Conservation (phyloP, 37 sponge, comb jelly and placozoan species). For the Bolinopsis microptera region DNA sequence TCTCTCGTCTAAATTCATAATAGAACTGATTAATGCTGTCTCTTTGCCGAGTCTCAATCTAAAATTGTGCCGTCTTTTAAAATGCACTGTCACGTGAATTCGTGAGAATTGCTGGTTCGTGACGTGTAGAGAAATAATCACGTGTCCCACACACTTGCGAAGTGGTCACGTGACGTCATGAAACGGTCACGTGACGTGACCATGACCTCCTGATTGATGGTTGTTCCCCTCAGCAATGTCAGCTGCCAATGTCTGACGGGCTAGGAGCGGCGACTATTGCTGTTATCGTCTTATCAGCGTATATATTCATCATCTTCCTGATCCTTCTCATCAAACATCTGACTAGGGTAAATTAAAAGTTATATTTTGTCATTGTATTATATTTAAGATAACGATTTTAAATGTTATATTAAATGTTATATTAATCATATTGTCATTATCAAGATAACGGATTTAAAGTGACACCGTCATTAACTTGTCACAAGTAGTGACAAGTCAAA, state of each 20-base stretch:
- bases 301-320: not conserved
- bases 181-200: not conserved
- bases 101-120: not conserved
- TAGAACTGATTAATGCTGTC: not conserved
- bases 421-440: no score
- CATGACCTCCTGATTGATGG: not conserved
- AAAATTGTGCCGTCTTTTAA: not conserved
- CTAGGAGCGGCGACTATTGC: conserved; percentile 28
- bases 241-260: not conserved
- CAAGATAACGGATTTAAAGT: no score
- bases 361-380: no score
- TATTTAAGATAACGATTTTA: no score
- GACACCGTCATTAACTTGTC: no score
- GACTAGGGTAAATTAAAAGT: not conserved
- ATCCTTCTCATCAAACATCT: conserved; percentile 12
- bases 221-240: not conserved
- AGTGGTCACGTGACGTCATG: not conserved
- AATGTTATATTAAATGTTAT: no score
- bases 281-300: not conserved
- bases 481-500: no score
- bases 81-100: not conserved
- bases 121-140: not conserved
- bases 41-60: not conserved
- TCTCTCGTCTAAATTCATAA: not conserved
- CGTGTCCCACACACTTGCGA: no score